phyloP scores from a whole-genome alignment of 2,888 invertebrate genomes.

The Furcula furcula region DNA sequence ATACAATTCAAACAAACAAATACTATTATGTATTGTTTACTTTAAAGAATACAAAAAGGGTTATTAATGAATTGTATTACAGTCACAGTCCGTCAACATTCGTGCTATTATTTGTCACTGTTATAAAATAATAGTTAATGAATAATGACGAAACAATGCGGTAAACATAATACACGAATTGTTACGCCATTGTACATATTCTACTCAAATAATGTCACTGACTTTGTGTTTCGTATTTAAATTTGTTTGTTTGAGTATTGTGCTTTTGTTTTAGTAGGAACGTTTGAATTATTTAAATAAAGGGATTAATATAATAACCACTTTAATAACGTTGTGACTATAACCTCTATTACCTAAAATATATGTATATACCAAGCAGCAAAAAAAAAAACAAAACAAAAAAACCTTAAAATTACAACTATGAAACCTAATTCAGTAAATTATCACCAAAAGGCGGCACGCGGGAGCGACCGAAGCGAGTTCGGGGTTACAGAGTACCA shows the following conservation, averaged over 20 bases:
- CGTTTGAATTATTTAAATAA: too few relatives aligned
- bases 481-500: too few relatives aligned
- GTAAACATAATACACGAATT: constrained; percentile 16
- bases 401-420: too few relatives aligned
- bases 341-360: too few relatives aligned
- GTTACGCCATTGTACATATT: constrained; percentile 19
- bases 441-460: too few relatives aligned
- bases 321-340: too few relatives aligned
- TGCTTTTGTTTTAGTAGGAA: constrained; percentile 15
- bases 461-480: too few relatives aligned
- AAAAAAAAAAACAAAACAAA: too few relatives aligned
- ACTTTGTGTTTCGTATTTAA: constrained; percentile 11
- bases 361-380: too few relatives aligned
- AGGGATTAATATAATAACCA: too few relatives aligned
- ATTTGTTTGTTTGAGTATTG: constrained; percentile 5
- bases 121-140: constrained; percentile 13
- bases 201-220: constrained; percentile 12
- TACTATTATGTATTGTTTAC: constrained; percentile 7
- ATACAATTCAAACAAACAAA: constrained; percentile 11
- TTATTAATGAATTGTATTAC: constrained; percentile 11
- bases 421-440: too few relatives aligned
- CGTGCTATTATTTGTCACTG: constrained; percentile 4
- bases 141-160: constrained; percentile 7
- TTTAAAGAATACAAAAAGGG: constrained; percentile 3
- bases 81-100: constrained; percentile 10